Percentiles rank a stretch among this genome's conserved stretches.
phyloP scores from a whole-genome alignment of 2,797 vertebrate species.

The Oreochromis mossambicus region DNA sequence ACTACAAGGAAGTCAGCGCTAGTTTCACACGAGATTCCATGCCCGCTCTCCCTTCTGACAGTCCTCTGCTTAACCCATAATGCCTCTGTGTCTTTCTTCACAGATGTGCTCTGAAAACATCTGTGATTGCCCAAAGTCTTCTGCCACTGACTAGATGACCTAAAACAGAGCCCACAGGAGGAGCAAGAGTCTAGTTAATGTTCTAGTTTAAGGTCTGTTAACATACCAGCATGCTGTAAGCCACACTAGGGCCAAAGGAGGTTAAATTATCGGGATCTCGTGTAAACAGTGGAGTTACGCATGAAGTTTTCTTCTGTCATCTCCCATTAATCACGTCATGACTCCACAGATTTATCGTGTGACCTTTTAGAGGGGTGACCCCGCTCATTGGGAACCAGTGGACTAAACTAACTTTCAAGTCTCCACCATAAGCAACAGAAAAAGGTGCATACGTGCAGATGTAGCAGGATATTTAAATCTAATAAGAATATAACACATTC shows the following conservation, averaged over 20 bases:
- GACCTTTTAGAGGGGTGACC: not conserved
- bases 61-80: not conserved
- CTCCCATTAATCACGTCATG: not conserved
- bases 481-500: not conserved
- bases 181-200: not conserved
- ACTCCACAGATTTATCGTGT: not conserved
- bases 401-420: not conserved
- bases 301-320: not conserved
- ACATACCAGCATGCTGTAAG: not conserved
- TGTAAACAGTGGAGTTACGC: not conserved
- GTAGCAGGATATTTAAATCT: not conserved
- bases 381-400: not conserved
- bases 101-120: not conserved
- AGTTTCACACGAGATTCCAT: not conserved
- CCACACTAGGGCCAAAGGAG: not conserved
- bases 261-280: not conserved
- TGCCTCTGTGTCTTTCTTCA: not conserved
- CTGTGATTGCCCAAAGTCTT: not conserved
- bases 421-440: not conserved
- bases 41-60: not conserved
- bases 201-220: not conserved
- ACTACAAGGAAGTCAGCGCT: not conserved
- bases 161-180: not conserved
- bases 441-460: accelerated
- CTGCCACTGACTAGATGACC: not conserved